Conservation (phyloP, 2,113 vertebrate genomes). For the Catharus bicknelli region DNA sequence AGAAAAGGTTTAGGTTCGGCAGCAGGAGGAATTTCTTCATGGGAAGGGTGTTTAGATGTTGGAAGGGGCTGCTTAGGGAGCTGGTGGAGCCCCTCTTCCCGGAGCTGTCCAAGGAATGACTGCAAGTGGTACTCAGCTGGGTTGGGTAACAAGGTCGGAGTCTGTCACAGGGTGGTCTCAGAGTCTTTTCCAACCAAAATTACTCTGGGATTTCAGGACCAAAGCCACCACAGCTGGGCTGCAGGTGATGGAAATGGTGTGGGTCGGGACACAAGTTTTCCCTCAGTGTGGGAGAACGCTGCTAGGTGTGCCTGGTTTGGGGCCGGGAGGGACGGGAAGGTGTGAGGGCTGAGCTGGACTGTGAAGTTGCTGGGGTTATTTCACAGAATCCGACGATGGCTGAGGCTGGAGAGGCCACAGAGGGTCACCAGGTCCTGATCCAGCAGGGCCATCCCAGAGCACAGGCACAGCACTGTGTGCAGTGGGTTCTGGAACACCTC, state of each 20-base stretch:
- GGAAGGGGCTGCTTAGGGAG: not conserved
- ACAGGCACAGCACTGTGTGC: not conserved
- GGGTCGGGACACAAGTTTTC: not conserved
- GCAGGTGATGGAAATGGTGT: not conserved
- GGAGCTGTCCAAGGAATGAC: not conserved
- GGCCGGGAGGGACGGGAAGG: rapidly evolving
- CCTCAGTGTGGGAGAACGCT: not conserved
- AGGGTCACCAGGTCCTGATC: not conserved
- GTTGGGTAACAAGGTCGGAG: not conserved
- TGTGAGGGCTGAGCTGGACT: not conserved
- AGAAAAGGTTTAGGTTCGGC: not conserved
- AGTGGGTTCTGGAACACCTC: not conserved
- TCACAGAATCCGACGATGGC: not conserved
- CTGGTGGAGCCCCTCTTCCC: no score
- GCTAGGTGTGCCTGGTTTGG: not conserved
- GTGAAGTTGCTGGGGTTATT: not conserved
- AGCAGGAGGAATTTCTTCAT: not conserved
- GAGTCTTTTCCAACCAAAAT: not conserved
- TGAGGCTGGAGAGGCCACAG: not conserved
- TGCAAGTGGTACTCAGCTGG: not conserved
- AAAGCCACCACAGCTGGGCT: not conserved
- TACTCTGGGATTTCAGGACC: not conserved
- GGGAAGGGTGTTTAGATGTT: not conserved
- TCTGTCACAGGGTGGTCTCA: no score
- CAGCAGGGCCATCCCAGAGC: not conserved